A percentile compares a stretch with the other conserved stretches of the same genome.
These are phyloP conservation scores for Sialis fuliginosa DNA, from an alignment of 2,888 invertebrate species.

Conservation along the genomic window DNA sequence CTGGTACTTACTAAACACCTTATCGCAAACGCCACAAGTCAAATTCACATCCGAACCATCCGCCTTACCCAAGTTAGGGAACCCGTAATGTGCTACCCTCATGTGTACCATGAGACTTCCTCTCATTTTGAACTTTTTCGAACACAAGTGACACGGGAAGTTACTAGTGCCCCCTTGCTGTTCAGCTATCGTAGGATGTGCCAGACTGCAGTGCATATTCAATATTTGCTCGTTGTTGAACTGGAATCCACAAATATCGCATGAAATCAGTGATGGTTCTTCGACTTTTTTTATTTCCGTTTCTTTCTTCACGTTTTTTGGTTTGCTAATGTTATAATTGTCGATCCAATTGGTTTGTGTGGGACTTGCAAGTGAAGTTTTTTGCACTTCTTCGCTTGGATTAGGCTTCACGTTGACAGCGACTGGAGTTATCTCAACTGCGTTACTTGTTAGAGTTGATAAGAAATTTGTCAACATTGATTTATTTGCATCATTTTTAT, in stretches of 20 bases:
- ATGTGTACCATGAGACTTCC: constrained; percentile 69
- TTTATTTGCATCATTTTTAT: constrained; percentile 5
- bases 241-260: constrained; percentile 54
- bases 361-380: too few species aligned
- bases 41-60: constrained; percentile 18
- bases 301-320: too few species aligned
- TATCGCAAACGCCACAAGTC: constrained; percentile 2
- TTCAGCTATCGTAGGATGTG: constrained; percentile 32
- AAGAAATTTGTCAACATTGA: constrained; percentile 21
- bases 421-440: constrained; percentile 9
- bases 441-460: constrained; percentile 23
- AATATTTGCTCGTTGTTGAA: constrained; percentile 53
- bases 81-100: constrained; percentile 58
- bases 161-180: constrained; percentile 20
- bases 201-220: constrained; percentile 54
- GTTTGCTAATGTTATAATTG: too few species aligned
- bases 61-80: constrained; percentile 18
- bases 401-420: too few species aligned
- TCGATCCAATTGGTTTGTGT: too few species aligned
- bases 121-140: constrained; percentile 64
- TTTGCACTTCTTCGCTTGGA: too few species aligned
- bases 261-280: constrained; percentile 16
- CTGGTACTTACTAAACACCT: constrained; percentile 3
- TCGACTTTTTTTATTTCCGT: too few species aligned
- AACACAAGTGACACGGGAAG: constrained; percentile 58